Base-by-base conservation (phyloP, 2,113 vertebrate genomes). In the Microcebus tavaratra region DNA sequence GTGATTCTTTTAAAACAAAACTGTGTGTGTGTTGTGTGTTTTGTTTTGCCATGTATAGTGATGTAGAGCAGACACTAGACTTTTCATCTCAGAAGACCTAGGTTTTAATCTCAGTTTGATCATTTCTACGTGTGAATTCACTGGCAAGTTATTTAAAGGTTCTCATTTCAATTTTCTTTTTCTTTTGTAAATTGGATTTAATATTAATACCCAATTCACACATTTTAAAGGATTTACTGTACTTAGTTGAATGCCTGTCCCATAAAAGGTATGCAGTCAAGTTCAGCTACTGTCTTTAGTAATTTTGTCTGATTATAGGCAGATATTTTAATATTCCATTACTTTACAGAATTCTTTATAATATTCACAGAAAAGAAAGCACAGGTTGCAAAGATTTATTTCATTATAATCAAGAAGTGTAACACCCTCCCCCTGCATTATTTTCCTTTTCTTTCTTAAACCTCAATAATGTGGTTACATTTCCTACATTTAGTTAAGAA, bases 371-470 rank as follows among this genome's bases (percentile, higher is more conserved):
- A 63, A 15, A 55, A 53, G 8, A 81, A 80, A 80, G 13, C 18
- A 75, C 25, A 80, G 17, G 10, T 4, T 85, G 36, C 6, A 67
- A 68, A 53, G 23, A 1, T 25, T 81, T 83, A 65, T 84, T 90
- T 42, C 21, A 78, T 34, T 80, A 57, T 53, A 72, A 27, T 25
- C 7, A 68, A 57, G 61, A 65, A 39, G 3, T 45, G 17, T 36
- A 31, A 42, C 20, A 5, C 2, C 15, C 25, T 10, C 3, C 39
- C 34, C 1, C 27, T 18, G 2, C 6, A 18, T 61, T 48, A n/a
- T 63, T 68, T 84, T 80, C 39, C 4, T 70, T 81, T 80, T 93
- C 23, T 92, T 82, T 55, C 48, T 90, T 65, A 61, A 92, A 81
- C 76, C 13, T 15, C 39, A 53, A 39, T 34, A 11, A 39, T 39